phyloP scores from a whole-genome alignment of 2,113 vertebrate genomes.

The Excalfactoria chinensis region DNA sequence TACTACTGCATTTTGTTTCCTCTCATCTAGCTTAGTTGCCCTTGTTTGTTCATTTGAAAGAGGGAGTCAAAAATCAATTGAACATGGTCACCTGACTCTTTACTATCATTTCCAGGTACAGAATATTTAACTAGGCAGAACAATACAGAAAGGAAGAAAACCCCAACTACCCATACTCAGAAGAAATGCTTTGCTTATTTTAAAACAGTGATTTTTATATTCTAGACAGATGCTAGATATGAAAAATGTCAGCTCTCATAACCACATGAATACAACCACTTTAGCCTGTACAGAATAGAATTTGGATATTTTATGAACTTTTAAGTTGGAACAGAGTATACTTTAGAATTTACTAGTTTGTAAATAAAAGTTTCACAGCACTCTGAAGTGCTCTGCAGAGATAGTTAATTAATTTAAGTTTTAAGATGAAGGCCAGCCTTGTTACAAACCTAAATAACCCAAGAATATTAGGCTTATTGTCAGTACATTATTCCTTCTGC shows the following conservation, averaged over 20 bases:
- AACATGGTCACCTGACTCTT: background rate
- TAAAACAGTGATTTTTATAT: background rate
- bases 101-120: background rate
- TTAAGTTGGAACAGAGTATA: background rate
- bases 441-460: background rate
- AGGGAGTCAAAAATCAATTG: background rate
- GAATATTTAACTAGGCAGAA: background rate
- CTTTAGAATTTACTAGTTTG: background rate
- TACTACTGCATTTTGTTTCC: background rate
- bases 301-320: background rate
- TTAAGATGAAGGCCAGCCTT: background rate
- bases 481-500: background rate
- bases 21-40: background rate
- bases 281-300: background rate
- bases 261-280: fast-evolving
- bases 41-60: background rate
- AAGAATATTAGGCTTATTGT: background rate
- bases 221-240: background rate
- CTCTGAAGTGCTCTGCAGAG: background rate
- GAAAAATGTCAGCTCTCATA: background rate
- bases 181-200: background rate
- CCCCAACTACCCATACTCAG: background rate
- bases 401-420: background rate
- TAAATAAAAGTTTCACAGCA: background rate
- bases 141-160: background rate